Percentiles rank a stretch among this genome's conserved stretches.
Evolutionary conservation across 2,113 vertebrate genomes (phyloP).

Genomic region (Labrus mixtus): DNA sequence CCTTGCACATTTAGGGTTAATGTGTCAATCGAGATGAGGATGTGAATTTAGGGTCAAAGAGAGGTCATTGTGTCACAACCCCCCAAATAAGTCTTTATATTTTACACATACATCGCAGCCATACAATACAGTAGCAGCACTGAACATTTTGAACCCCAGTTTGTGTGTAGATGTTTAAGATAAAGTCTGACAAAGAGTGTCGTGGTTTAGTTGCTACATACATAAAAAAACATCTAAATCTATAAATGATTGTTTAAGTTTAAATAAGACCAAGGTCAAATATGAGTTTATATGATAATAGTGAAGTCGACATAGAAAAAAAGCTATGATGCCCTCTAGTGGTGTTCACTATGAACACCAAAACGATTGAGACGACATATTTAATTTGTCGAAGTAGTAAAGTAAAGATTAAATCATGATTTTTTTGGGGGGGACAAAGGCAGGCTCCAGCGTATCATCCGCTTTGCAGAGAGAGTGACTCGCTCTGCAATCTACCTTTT

Average conservation of each 20-base stretch:
- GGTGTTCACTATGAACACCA: constrained; percentile 42
- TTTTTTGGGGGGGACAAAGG: no score
- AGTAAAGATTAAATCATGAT: no score
- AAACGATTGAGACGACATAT: neutral
- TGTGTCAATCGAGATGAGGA: constrained; percentile 11
- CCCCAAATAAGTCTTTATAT: no score
- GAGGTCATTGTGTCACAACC: no score
- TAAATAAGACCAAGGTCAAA: neutral
- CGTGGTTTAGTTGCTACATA: neutral
- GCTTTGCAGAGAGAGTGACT: no score
- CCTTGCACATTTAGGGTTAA: constrained; percentile 12
- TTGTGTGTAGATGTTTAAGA: neutral
- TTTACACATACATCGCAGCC: neutral
- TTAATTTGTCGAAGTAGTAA: neutral
- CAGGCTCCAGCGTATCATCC: no score
- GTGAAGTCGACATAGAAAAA: neutral
- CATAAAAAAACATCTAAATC: neutral
- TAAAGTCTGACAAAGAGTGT: neutral
- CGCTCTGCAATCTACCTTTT: no score
- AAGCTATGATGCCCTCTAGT: constrained; percentile 57
- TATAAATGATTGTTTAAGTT: neutral
- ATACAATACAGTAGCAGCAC: neutral
- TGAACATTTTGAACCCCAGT: neutral
- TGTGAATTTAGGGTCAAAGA: constrained; percentile 38
- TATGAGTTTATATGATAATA: neutral